Conservation (phyloP, 2,888 invertebrate species). For the Oscheius onirici region DNA sequence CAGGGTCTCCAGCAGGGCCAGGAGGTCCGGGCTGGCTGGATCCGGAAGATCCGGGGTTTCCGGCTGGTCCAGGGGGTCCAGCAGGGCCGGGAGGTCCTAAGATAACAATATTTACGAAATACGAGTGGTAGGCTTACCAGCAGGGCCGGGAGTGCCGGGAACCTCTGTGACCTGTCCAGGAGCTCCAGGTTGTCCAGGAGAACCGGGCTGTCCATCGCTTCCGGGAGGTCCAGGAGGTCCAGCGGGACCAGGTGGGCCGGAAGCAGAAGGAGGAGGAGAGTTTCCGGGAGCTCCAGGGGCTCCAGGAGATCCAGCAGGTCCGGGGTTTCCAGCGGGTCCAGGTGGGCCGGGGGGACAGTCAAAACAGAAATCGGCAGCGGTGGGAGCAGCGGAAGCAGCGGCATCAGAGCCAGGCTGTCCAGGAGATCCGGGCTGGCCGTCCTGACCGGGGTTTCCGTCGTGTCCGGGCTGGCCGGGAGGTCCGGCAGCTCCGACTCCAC, state of each 20-base stretch:
- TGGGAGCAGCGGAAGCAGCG: constrained; percentile 40
- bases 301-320: constrained; percentile 77
- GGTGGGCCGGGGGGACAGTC: constrained; percentile 62
- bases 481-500: constrained; percentile 61
- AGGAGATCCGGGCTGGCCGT: constrained; percentile 52
- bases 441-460: constrained; percentile 62
- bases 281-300: constrained; percentile 49
- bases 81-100: constrained; percentile 48
- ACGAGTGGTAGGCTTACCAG: constrained; percentile 28
- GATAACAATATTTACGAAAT: not conserved
- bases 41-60: constrained; percentile 50
- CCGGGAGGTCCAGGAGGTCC: constrained; percentile 57
- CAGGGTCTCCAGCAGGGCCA: constrained; percentile 59
- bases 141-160: constrained; percentile 49
- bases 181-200: constrained; percentile 54
- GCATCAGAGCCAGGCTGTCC: constrained; percentile 52
- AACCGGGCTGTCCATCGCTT: constrained; percentile 49
- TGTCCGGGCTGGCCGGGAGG: constrained; percentile 56
- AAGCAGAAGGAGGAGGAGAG: constrained; percentile 72
- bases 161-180: constrained; percentile 53
- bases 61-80: constrained; percentile 53
- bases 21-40: constrained; percentile 53
- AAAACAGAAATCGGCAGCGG: constrained; percentile 56
- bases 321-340: constrained; percentile 56
- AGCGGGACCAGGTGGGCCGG: constrained; percentile 59